Percentiles rank a stretch among this genome's conserved stretches.
phyloP scores from a whole-genome alignment of 2,888 invertebrate species.

The Rosalia funebris region DNA sequence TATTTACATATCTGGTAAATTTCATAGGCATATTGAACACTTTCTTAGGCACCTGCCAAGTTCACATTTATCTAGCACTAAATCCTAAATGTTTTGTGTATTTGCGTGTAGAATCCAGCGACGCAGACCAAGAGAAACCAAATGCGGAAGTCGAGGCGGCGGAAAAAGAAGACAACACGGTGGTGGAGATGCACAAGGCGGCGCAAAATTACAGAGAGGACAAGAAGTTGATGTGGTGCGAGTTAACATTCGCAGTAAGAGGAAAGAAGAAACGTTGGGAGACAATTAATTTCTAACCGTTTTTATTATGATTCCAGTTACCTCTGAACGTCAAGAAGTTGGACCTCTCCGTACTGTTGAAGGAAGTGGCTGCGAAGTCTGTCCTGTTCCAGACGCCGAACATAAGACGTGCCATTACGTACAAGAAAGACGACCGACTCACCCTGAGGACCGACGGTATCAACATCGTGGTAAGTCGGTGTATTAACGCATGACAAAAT shows the following conservation, averaged over 20 bases:
- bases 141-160: constrained; percentile 66
- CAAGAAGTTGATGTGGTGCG: constrained; percentile 84
- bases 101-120: constrained; percentile 28
- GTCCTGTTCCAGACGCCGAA: constrained; percentile 82
- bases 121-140: constrained; percentile 67
- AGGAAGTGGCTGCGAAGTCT: constrained; percentile 75
- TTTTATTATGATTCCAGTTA: constrained; percentile 63
- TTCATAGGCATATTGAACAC: too few relatives aligned
- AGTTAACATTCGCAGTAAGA: constrained; percentile 79
- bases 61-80: too few relatives aligned
- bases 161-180: constrained; percentile 64
- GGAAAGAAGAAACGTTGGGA: too few relatives aligned
- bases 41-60: too few relatives aligned
- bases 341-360: constrained; percentile 80
- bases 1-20: too few relatives aligned
- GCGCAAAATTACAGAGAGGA: constrained; percentile 78
- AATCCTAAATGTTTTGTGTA: too few relatives aligned
- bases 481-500: constrained; percentile 24
- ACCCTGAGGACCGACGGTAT: constrained; percentile 94
- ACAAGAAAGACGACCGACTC: constrained; percentile 71
- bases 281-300: too few relatives aligned
- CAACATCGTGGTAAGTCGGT: constrained; percentile 75
- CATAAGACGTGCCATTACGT: constrained; percentile 87
- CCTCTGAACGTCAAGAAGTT: constrained; percentile 73
- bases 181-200: constrained; percentile 52